Conservation (phyloP, 2,888 invertebrate species). For the Caenorhabditis virilis region DNA sequence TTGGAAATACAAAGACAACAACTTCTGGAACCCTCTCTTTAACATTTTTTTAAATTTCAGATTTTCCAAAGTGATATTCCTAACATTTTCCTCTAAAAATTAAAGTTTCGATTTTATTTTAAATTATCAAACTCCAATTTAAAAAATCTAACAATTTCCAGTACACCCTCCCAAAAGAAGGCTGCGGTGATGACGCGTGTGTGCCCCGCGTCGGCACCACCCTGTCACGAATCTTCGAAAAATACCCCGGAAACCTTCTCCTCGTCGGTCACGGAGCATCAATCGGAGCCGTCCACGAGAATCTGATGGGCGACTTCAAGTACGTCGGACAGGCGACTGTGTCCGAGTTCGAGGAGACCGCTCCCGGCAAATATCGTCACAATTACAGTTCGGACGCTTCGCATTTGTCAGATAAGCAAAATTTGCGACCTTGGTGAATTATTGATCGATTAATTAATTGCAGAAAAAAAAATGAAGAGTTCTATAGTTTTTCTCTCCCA, state of each 20-base stretch:
- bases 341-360: slow-evolving; percentile 50
- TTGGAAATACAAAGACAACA: too few relatives aligned
- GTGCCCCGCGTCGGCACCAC: slow-evolving; percentile 53
- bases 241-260: slow-evolving; percentile 49
- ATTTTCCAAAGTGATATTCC: too few relatives aligned
- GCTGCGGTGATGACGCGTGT: slow-evolving; percentile 65
- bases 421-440: slow-evolving; percentile 60
- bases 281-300: slow-evolving; percentile 63
- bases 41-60: too few relatives aligned
- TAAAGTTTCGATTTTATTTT: too few relatives aligned
- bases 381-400: slow-evolving; percentile 52
- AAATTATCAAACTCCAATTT: too few relatives aligned
- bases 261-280: slow-evolving; percentile 66
- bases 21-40: too few relatives aligned
- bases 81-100: too few relatives aligned
- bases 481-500: neutral
- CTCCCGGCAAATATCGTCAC: slow-evolving; percentile 42
- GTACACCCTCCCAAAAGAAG: slow-evolving; percentile 53
- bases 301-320: slow-evolving; percentile 55
- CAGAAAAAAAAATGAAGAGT: neutral
- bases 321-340: slow-evolving; percentile 65
- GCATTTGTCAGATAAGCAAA: slow-evolving; percentile 59
- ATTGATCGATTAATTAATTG: neutral
- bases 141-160: too few relatives aligned
- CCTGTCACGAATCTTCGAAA: slow-evolving; percentile 50